Evolutionary conservation across 1,140 invertebrate genomes (phyloP).

Genomic region (Scaptomyza hsui): DNA sequence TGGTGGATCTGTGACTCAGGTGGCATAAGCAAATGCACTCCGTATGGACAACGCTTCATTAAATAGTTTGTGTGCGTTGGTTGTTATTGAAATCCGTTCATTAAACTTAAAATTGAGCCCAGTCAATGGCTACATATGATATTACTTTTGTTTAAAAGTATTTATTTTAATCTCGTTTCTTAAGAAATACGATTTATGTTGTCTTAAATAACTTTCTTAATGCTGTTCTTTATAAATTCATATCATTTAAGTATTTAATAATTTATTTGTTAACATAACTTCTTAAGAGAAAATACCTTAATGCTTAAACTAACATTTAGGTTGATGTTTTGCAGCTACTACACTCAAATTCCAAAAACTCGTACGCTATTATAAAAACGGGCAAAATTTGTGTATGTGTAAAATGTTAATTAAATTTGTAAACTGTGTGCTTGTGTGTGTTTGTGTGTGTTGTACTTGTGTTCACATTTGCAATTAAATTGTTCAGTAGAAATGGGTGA

Average conservation of each 20-base stretch:
- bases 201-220: no score
- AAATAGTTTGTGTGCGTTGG: conserved; percentile 61
- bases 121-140: conserved; percentile 14
- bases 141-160: not conserved
- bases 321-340: no score
- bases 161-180: no score
- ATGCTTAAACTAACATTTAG: no score
- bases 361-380: not conserved
- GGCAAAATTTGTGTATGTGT: not conserved
- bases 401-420: conserved; percentile 28
- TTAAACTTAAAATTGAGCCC: conserved; percentile 45
- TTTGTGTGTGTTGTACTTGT: not conserved
- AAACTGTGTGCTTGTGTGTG: conserved; percentile 1
- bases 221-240: no score
- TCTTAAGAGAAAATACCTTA: no score
- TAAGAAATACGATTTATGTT: no score
- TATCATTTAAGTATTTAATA: no score
- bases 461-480: conserved; percentile 5
- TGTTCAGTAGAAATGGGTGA: conserved; percentile 13
- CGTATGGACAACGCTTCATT: conserved; percentile 57
- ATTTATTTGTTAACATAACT: no score
- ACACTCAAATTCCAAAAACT: no score
- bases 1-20: conserved; percentile 30
- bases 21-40: conserved; percentile 55
- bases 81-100: conserved; percentile 63